Base-by-base conservation (phyloP, 2,888 invertebrate genomes). In the Drosophila quasianomalipes region DNA sequence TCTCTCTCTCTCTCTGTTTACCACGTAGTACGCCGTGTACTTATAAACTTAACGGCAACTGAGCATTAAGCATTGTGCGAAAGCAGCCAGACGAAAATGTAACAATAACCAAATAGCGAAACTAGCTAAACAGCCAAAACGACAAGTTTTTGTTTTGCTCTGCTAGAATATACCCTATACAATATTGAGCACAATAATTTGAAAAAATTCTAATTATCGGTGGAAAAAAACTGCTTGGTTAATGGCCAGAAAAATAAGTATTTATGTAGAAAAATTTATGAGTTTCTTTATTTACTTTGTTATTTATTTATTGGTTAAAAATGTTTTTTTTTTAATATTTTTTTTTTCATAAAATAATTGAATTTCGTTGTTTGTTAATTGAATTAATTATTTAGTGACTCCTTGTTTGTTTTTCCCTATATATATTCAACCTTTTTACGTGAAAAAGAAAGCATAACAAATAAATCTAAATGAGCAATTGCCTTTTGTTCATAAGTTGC, bases 31-130 rank as follows among this genome's bases (percentile, higher is more conserved):
- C n/a, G 54, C 41, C 59, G 70, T 51, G 66, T 77, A 69, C 74
- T 79, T 76, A 73, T 68, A 76, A 70, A 86, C 69, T 76, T 74
- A 72, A 77, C 69, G 69, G 53, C 47, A 71, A 60, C 58, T 22
- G 44, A 65, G 47, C 70, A 55, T 63, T 58, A 47, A 31, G 41
- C 35, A 53, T 54, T 64, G 31, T 22, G 31, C 22, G 35, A 53
- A 35, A 70, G 66, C 54, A 53, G 74, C 52, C 39, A 55, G 59
- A 37, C 37, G 53, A 68, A 63, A 47, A 62, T 31, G 49, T 47
- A 58, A 71, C 66, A 63, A 65, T 65, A 81, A 73, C 73, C 69
- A 71, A 79, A 64, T 52, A 67, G 59, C 28, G 53, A 51, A 66
- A 64, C 65, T 59, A 69, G 62, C 57, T 37, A 69, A 70, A 37